These are phyloP conservation scores for Drosophila kohkoa DNA, from an alignment of 1,140 invertebrate species.

Conservation along the genomic window DNA sequence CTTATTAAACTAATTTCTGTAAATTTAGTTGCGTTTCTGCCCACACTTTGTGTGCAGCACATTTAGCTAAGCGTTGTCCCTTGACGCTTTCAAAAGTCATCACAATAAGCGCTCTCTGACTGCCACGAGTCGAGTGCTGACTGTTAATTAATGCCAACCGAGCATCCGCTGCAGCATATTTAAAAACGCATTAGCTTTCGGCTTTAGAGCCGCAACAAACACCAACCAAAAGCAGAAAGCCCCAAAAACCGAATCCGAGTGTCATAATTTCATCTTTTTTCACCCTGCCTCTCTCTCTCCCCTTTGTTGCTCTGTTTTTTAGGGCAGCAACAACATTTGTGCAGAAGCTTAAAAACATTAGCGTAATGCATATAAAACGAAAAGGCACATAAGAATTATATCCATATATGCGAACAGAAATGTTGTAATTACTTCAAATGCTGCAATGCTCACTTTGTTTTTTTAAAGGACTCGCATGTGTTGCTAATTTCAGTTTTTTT, in stretches of 20 bases:
- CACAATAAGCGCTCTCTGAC: slow-evolving; percentile 34
- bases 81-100: slow-evolving; percentile 26
- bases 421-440: slow-evolving; percentile 74
- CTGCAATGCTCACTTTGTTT: slow-evolving; percentile 19
- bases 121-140: slow-evolving; percentile 8
- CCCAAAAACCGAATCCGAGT: slow-evolving; percentile 32
- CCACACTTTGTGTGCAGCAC: slow-evolving; percentile 22
- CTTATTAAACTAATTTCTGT: too few species aligned
- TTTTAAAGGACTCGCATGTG: slow-evolving; percentile 58
- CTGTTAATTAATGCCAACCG: slow-evolving; percentile 77
- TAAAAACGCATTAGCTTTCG: slow-evolving; percentile 77
- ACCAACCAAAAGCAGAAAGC: slow-evolving; percentile 15
- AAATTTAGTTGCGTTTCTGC: neutral
- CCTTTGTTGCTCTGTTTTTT: neutral
- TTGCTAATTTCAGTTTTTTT: slow-evolving; percentile 75
- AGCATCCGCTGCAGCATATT: slow-evolving; percentile 76
- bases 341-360: slow-evolving; percentile 40
- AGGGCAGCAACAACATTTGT: slow-evolving; percentile 36
- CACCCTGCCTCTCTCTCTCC: slow-evolving; percentile 3
- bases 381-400: slow-evolving; percentile 32
- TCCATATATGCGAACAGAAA: slow-evolving; percentile 41
- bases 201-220: slow-evolving; percentile 39
- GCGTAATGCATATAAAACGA: slow-evolving; percentile 38
- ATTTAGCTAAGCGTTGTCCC: slow-evolving; percentile 16
- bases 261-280: slow-evolving; percentile 59